These are phyloP conservation scores for Contarinia nasturtii DNA, from an alignment of 1,140 invertebrate species.

Conservation along the genomic window DNA sequence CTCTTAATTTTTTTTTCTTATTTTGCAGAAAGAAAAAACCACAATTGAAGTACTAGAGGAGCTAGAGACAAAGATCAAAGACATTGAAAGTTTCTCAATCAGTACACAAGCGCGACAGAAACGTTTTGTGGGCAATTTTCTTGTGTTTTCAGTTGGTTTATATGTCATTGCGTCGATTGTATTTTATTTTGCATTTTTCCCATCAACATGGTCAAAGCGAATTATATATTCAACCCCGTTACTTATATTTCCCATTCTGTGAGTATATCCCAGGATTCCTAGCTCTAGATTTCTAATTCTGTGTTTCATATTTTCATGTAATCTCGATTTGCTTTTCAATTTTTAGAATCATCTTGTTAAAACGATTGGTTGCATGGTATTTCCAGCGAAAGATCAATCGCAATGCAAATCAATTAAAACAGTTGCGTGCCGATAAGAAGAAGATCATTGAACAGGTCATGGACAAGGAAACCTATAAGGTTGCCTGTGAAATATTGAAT, in stretches of 20 bases:
- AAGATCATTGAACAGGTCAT: slow-evolving; percentile 88
- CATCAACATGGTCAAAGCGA: slow-evolving; percentile 42
- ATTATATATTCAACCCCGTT: slow-evolving; percentile 52
- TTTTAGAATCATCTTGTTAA: slow-evolving; percentile 59
- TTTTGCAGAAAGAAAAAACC: slow-evolving; percentile 60
- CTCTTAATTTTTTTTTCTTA: no score
- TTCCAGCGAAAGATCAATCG: slow-evolving; percentile 63
- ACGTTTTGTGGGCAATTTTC: slow-evolving; percentile 54
- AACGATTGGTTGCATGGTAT: slow-evolving; percentile 67
- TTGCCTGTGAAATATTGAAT: slow-evolving; percentile 18
- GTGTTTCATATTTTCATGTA: not conserved
- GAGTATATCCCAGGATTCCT: slow-evolving; percentile 27
- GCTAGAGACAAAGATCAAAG: slow-evolving; percentile 61
- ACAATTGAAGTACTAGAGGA: slow-evolving; percentile 56
- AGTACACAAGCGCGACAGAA: slow-evolving; percentile 62
- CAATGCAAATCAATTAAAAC: slow-evolving; percentile 55
- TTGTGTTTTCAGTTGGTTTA: slow-evolving; percentile 59
- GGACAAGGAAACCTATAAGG: slow-evolving; percentile 95
- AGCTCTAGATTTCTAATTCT: not conserved
- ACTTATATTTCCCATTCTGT: slow-evolving; percentile 58
- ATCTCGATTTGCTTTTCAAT: slow-evolving; percentile 1
- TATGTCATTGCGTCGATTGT: slow-evolving; percentile 54
- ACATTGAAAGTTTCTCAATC: slow-evolving; percentile 57
- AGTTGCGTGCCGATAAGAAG: slow-evolving; percentile 62
- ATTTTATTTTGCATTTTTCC: slow-evolving; percentile 64